A percentile compares a stretch with the other conserved stretches of the same genome.
phyloP scores from a whole-genome alignment of 2,888 invertebrate genomes.

The Herminia tarsipennalis region DNA sequence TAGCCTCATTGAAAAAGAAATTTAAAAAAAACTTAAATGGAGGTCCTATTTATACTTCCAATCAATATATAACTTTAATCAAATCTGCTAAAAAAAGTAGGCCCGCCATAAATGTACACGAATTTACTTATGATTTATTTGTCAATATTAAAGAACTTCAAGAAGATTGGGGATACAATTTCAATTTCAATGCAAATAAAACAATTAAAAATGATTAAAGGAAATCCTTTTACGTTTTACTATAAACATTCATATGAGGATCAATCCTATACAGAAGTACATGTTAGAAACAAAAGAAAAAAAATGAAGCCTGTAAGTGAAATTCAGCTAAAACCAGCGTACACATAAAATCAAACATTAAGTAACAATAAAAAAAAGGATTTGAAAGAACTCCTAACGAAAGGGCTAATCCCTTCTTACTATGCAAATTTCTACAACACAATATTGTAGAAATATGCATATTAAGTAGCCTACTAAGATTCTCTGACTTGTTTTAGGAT shows the following conservation, averaged over 20 bases:
- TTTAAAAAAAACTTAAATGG: constrained; percentile 26
- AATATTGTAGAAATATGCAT: not conserved
- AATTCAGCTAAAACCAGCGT: constrained; percentile 4
- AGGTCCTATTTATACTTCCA: constrained; percentile 22
- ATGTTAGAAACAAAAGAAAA: constrained; percentile 10
- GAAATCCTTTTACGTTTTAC: not conserved
- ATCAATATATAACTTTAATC: constrained; percentile 26
- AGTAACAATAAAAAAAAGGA: constrained; percentile 4
- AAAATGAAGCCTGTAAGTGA: constrained; percentile 6
- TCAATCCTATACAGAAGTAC: constrained; percentile 4
- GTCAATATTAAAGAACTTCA: not conserved
- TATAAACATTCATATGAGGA: constrained; percentile 9
- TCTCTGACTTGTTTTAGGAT: too few species aligned
- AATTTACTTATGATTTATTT: constrained; percentile 3
- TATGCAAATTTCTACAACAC: not conserved
- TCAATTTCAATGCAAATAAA: constrained; percentile 1
- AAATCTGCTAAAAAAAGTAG: constrained; percentile 17
- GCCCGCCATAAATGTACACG: constrained; percentile 3
- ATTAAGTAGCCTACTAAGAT: too few species aligned
- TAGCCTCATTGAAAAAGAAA: constrained; percentile 31
- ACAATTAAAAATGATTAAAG: not conserved
- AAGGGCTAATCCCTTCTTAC: not conserved
- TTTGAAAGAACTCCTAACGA: not conserved
- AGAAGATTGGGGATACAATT: constrained; percentile 12
- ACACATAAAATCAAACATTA: not conserved